Base-by-base conservation (phyloP, 2,797 vertebrate species). In the Chelon auratus region DNA sequence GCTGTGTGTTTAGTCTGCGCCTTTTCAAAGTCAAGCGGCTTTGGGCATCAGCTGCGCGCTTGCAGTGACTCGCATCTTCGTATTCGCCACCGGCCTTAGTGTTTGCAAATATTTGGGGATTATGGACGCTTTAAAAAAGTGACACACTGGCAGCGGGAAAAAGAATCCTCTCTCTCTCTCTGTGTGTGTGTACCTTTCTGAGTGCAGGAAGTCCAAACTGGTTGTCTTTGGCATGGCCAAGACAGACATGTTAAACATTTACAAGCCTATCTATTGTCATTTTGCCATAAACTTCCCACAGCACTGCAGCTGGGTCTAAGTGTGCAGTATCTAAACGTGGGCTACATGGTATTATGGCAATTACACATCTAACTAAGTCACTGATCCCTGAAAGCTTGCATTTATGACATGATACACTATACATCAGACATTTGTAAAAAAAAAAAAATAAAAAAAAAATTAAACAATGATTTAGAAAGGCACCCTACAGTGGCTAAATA, bases 41-140 rank as follows among this genome's bases (percentile, higher is more conserved):
- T 26, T 54, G n/a, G 14, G 36, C 43, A 14, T 13, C 17, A 45
- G 26, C 51, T 33, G 68, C 62, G 60, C 18, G 59, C 11, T 2
- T 30, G 9, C 30, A 26, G 10, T 54, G 12, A 56, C 15, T 7
- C 47, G 61, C 62, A 30, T 62, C 17, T 33, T 40, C 13, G 53
- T 33, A 53, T 40, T 39, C 26, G 36, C 24, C 43, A 14, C 50
- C 15, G 26, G 45, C 22, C 12, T 62, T 24, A 5, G 20, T 53
- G 10, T 83, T 45, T 50, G 6, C 17, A 45, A 18, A 70, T 53
- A 60, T 68, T 8, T 37, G 2, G n/a, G 33, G 53, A 67, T 64
- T 64, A 50, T n/a, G 20, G 17, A 54, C 42, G 45, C 40, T 36
- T 33, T 13, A 7, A 39, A 26, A 26, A 58, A 58, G 58, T 45